phyloP scores from a whole-genome alignment of 2,797 vertebrate species.

The Poeciliopsis gracilis region DNA sequence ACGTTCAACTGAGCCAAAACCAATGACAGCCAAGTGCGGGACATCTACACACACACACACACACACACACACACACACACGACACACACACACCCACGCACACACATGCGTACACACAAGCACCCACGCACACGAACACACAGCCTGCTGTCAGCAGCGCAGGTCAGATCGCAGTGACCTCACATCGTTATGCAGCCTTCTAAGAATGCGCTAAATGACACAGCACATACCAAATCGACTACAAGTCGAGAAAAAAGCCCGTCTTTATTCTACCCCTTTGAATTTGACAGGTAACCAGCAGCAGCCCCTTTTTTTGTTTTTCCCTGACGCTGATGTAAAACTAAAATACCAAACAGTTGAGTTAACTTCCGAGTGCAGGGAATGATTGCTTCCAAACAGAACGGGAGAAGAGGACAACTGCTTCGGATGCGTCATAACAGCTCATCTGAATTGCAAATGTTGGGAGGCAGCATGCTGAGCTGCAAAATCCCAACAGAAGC shows the following conservation, averaged over 20 bases:
- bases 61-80: slow-evolving; percentile 15
- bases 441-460: slow-evolving; percentile 79
- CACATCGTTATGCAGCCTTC: slow-evolving; percentile 9
- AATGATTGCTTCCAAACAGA: slow-evolving; percentile 52
- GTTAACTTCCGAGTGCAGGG: slow-evolving; percentile 38
- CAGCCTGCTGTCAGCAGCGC: slow-evolving; percentile 26
- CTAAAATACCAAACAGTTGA: slow-evolving; percentile 36
- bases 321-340: slow-evolving; percentile 8
- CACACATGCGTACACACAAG: slow-evolving; percentile 24
- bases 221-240: slow-evolving; percentile 16
- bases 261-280: slow-evolving; percentile 1
- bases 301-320: neutral
- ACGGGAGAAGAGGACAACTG: slow-evolving; percentile 31
- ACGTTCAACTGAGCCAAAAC: slow-evolving; percentile 47
- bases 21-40: slow-evolving; percentile 44
- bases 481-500: slow-evolving; percentile 60
- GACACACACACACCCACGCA: slow-evolving; percentile 24
- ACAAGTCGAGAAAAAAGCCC: slow-evolving; percentile 12
- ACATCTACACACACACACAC: slow-evolving; percentile 28
- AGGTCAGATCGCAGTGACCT: slow-evolving; percentile 46
- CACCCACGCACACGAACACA: slow-evolving; percentile 23
- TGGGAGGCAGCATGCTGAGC: slow-evolving; percentile 57
- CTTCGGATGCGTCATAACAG: slow-evolving; percentile 49
- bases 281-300: neutral
- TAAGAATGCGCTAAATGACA: slow-evolving; percentile 1